Evolutionary conservation across 2,888 invertebrate species (phyloP), one percentile per base, ranked within the genome.

Genomic region (Pegoplata infirma): DNA sequence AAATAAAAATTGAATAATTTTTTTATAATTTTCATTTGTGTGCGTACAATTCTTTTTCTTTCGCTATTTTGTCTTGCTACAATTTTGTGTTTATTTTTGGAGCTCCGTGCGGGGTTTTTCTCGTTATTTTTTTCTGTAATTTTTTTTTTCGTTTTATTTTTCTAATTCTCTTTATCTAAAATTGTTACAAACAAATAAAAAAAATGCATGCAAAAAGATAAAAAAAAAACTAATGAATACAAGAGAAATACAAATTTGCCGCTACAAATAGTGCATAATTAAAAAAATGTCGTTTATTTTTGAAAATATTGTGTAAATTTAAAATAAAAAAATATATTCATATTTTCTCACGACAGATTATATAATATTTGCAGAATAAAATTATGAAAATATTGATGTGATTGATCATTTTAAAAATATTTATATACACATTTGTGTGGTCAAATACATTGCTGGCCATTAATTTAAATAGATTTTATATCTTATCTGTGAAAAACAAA

Each of bases 61-160:
- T 61, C 63, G n/a, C 40, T 49, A n/a, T n/a, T 61, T 19, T 49
- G 25, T 63, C 63, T 61, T 55, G 55, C 53, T 66, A 66, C 47
- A 53, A 53, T n/a, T 61, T 66, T 71, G 66, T 71, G 79, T 79
- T 79, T 79, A 79, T 79, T 79, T 79, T 79, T 79, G 79, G 79
- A 79, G 79, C 79, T 79, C 79, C 77, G 73, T 66, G 53, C 71
- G 69, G 79, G 79, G 56, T 61, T 61, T 78, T 63, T 71, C 32
- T 59, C 14, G 19, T 17, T 49, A 49, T 63, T 16, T 44, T 17
- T 61, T 47, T 21, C 23, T 66, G 10, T 53, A 19, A 21, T 5
- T 56, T 66, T 63, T 55, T 17, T n/a, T n/a, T n/a, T n/a, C n/a
- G n/a, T n/a, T n/a, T n/a, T n/a, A n/a, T n/a, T n/a, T 73, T 73